These are phyloP conservation scores for Lagothrix lagotricha DNA, from an alignment of 2,797 vertebrate genomes.

Conservation along the genomic window DNA sequence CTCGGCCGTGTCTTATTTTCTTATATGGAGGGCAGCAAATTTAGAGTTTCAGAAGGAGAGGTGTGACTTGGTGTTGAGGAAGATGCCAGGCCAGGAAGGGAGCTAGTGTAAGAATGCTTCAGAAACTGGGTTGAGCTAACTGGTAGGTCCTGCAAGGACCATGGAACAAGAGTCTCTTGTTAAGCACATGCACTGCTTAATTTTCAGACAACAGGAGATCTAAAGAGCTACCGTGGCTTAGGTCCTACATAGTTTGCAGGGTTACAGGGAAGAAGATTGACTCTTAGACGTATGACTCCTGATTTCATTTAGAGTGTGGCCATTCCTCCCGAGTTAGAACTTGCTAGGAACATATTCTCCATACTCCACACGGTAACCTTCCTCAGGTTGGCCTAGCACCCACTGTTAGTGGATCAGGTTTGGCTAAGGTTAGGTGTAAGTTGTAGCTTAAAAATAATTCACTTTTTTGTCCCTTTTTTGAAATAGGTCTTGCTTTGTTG, in stretches of 20 bases:
- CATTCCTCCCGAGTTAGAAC: neutral
- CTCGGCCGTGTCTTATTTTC: neutral
- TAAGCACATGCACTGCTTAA: neutral
- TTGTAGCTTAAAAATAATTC: neutral
- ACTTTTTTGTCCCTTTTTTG: neutral
- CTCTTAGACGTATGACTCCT: too few relatives aligned
- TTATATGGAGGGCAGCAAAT: neutral
- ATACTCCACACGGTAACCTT: too few relatives aligned
- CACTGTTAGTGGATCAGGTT: neutral
- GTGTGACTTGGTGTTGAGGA: neutral
- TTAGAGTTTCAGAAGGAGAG: neutral
- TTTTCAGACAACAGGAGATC: neutral
- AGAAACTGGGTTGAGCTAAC: neutral
- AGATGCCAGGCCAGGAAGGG: neutral
- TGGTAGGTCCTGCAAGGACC: neutral
- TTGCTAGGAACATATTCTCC: neutral
- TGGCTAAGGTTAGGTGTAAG: neutral
- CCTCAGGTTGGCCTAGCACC: neutral
- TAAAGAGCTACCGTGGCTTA: neutral
- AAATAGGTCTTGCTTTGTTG: neutral
- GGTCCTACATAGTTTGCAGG: neutral
- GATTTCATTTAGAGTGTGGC: neutral
- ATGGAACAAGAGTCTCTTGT: neutral
- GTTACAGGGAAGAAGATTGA: too few relatives aligned
- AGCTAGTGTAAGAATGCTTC: neutral